Percentiles rank a stretch among this genome's conserved stretches.
Evolutionary conservation across 2,888 invertebrate genomes (phyloP).

Genomic region (Cinara cedri): DNA sequence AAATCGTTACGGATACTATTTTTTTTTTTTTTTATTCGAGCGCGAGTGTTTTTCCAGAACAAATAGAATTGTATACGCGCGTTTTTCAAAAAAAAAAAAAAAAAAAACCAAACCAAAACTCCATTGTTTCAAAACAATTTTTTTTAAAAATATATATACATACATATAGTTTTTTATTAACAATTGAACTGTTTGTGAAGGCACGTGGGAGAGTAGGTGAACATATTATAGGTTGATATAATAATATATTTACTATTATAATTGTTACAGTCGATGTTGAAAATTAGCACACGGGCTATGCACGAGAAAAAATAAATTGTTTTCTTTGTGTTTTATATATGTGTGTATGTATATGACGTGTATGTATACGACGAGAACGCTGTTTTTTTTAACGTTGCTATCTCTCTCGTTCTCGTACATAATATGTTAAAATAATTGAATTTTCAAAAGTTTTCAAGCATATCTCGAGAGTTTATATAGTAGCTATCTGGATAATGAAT

Average conservation of each 20-base stretch:
- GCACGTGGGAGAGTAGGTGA: background rate
- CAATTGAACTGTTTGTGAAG: background rate
- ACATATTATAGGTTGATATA: background rate
- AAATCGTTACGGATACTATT: background rate
- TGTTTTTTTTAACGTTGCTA: background rate
- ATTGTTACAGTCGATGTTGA: background rate
- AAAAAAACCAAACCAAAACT: too few relatives aligned
- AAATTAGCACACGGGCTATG: background rate
- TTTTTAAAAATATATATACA: too few relatives aligned
- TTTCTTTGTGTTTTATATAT: background rate
- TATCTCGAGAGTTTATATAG: too few relatives aligned
- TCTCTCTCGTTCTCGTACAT: background rate
- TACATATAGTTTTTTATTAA: background rate
- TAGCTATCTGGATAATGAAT: too few relatives aligned
- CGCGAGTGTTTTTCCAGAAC: background rate
- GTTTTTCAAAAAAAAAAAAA: background rate
- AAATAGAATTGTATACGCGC: background rate
- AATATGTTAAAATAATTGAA: background rate
- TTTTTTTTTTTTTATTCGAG: background rate
- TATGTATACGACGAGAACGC: background rate
- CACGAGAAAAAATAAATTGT: background rate
- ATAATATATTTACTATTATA: background rate
- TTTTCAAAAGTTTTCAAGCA: background rate
- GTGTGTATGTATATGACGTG: too few relatives aligned
- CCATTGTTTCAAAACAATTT: background rate